Percentiles rank a stretch among this genome's conserved stretches.
These are phyloP conservation scores for Aldabrachelys gigantea DNA, from an alignment of 2,113 vertebrate species.

Conservation along the genomic window DNA sequence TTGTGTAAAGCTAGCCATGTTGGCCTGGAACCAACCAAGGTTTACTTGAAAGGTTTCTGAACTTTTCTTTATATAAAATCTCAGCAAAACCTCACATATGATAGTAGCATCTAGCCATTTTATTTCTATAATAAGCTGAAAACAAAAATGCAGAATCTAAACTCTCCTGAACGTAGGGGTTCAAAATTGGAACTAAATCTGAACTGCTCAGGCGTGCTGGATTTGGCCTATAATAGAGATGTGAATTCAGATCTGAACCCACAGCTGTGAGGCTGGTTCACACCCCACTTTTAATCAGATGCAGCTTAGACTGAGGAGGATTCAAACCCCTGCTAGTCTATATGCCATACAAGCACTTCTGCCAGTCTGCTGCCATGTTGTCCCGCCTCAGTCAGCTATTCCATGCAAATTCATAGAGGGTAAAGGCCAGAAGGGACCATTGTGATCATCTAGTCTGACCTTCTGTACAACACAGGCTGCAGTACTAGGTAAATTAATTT, in stretches of 20 bases:
- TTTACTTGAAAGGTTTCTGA: neutral
- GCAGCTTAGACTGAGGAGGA: fast-evolving
- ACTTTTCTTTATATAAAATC: neutral
- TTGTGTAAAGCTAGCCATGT: neutral
- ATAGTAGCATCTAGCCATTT: neutral
- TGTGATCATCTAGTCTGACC: too few species aligned
- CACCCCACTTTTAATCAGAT: neutral
- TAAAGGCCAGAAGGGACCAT: too few species aligned
- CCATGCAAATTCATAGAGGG: too few species aligned
- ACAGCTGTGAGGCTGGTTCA: neutral
- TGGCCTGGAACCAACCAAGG: fast-evolving
- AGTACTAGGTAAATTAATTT: too few species aligned
- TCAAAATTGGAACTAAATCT: neutral
- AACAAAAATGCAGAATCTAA: neutral
- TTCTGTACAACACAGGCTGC: too few species aligned
- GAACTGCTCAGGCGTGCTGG: neutral
- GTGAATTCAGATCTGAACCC: neutral
- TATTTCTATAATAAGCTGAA: neutral
- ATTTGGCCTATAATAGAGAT: neutral
- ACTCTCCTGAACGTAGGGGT: too few species aligned
- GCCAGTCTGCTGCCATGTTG: too few species aligned
- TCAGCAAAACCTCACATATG: neutral
- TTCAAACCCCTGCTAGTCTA: too few species aligned
- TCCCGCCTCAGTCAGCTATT: too few species aligned
- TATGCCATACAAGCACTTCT: too few species aligned